Evolutionary conservation across 1,140 invertebrate species (phyloP), one percentile per base, ranked within the genome.

Genomic region (Musca domestica): DNA sequence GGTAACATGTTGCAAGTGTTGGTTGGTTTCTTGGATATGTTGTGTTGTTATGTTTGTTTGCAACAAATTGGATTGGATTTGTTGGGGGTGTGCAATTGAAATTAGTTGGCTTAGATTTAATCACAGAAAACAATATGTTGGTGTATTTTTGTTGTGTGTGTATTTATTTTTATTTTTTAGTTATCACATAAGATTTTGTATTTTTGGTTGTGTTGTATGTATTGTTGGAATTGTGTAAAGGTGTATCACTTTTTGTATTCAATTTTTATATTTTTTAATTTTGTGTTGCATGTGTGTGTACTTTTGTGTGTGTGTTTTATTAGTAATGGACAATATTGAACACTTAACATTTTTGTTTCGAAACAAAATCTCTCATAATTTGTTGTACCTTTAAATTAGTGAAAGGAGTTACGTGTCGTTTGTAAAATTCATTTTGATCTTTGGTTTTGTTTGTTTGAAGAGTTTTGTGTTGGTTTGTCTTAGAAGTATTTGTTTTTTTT

Each of bases 401-500:
- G 74, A 86, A 86, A 87, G 77, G 77, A 76, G 77, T 79, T 74
- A 88, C 87, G 87, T 87, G 85, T 84, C 86, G 86, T 86, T 87
- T 69, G 64, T 66, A 41, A 61, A 61, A 68, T 69, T 56, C 51
- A 51, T 66, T 66, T 66, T 52, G 30, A 61, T 27, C 41, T 58
- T 67, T 56, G 27, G 23, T 58, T 58, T 58, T n/a, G 19, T 51
- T 65, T 34, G 20, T 65, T 47, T 47, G 20, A 25, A 51, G 46
- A 19, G 25, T 56, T 56, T 52, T 5, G 34, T 41, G 34, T 41
- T 41, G 34, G 48, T 51, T 51, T 51, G 4, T 19, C 14, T 51
- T 51, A 20, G 48, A 20, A 51, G 17, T 41, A 2, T 41, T 41
- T 41, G n/a, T n/a, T n/a, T n/a, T n/a, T n/a, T n/a, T n/a, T n/a